These are phyloP conservation scores for Dolichoris vasculosae DNA, from an alignment of 1,140 invertebrate genomes.

Conservation along the genomic window DNA sequence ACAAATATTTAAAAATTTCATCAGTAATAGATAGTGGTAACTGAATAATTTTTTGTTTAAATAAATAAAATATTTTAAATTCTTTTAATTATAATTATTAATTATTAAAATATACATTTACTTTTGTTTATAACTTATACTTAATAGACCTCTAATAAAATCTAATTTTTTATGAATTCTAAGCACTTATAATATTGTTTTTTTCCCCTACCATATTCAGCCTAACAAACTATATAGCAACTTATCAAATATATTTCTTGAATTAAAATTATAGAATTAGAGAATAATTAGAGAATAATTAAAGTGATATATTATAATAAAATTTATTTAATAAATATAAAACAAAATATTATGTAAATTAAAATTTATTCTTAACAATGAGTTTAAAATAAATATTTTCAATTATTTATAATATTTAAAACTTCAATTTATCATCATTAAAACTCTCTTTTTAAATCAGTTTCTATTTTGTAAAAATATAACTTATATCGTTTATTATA, in stretches of 20 bases:
- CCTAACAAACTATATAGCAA: conserved; percentile 98
- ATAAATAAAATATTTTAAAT: conserved; percentile 58
- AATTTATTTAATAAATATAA: conserved; percentile 52
- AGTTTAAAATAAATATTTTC: too few relatives aligned
- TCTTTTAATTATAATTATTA: conserved; percentile 14
- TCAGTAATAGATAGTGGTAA: conserved; percentile 65
- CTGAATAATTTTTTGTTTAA: conserved; percentile 61
- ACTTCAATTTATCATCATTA: too few relatives aligned
- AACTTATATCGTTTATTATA: too few relatives aligned
- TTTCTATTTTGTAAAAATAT: too few relatives aligned
- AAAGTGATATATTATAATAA: too few relatives aligned
- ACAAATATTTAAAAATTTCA: conserved; percentile 34
- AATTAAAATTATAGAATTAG: conserved; percentile 80
- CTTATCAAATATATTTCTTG: conserved; percentile 99
- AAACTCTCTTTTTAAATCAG: too few relatives aligned
- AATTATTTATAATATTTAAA: too few relatives aligned
- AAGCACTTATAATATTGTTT: conserved; percentile 97
- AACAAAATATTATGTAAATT: too few relatives aligned
- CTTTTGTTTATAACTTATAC: conserved; percentile 96
- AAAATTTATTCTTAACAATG: too few relatives aligned
- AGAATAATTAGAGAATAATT: too few relatives aligned
- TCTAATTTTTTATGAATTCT: conserved; percentile 96
- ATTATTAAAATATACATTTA: conserved; percentile 67
- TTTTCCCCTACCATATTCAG: conserved; percentile 99
- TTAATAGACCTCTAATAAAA: conserved; percentile 99